Percentiles rank a stretch among this genome's conserved stretches.
These are phyloP conservation scores for Saxicola maurus DNA, from an alignment of 2,797 vertebrate genomes.

Conservation along the genomic window DNA sequence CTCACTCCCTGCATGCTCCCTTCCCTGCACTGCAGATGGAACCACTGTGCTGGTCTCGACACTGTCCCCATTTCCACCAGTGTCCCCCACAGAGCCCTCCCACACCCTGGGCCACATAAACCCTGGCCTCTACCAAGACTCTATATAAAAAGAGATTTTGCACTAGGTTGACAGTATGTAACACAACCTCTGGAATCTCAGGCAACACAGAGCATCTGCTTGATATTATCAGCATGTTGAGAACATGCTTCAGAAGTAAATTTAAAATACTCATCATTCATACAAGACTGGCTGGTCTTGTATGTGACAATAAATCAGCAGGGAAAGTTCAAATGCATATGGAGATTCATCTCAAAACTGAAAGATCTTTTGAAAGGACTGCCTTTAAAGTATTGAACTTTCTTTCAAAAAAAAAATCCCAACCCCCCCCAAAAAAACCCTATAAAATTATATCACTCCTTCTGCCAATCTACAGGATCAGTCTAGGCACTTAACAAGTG, in stretches of 20 bases:
- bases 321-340: not conserved
- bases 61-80: not conserved
- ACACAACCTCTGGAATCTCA: not conserved
- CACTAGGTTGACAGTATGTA: fast-evolving
- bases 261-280: not conserved
- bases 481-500: not conserved
- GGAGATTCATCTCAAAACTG: not conserved
- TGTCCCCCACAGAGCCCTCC: fast-evolving
- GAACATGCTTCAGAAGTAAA: not conserved
- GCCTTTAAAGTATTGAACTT: not conserved
- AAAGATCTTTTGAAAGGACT: not conserved
- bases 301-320: not conserved
- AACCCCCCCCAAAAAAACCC: fast-evolving
- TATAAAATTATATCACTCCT: not conserved
- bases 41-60: fast-evolving
- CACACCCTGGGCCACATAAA: not conserved
- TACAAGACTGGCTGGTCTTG: not conserved
- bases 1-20: fast-evolving
- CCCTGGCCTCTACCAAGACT: not conserved
- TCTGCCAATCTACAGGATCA: not conserved
- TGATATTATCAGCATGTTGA: not conserved
- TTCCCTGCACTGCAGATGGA: fast-evolving
- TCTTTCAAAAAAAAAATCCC: not conserved
- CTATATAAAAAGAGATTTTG: fast-evolving
- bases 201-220: not conserved